These are phyloP conservation scores for Drosophila watanabei DNA, from an alignment of 1,140 invertebrate genomes.

Conservation along the genomic window DNA sequence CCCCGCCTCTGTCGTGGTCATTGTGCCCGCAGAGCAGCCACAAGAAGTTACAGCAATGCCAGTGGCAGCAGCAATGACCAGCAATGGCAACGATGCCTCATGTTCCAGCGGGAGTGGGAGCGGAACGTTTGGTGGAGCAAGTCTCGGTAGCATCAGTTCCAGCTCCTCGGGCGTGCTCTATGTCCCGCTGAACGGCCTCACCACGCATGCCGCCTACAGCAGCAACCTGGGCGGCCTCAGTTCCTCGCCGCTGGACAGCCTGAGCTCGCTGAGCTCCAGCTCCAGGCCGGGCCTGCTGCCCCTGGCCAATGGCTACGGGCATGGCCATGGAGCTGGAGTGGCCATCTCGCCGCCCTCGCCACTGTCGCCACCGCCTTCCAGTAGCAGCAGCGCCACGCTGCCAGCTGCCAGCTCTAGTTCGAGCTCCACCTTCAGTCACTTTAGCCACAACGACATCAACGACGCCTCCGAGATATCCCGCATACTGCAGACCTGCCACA, in stretches of 20 bases:
- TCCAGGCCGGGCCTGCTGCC: conserved; percentile 47
- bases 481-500: conserved; percentile 84
- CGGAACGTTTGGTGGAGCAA: neutral
- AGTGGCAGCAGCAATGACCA: neutral
- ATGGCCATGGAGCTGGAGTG: conserved; percentile 12
- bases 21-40: neutral
- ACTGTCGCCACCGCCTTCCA: conserved; percentile 9
- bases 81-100: conserved; percentile 34
- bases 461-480: conserved; percentile 85
- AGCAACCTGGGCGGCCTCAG: conserved; percentile 53
- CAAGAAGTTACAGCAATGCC: neutral
- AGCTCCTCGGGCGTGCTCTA: conserved; percentile 56
- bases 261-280: conserved; percentile 29
- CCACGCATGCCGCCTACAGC: conserved; percentile 68
- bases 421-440: conserved; percentile 37
- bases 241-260: conserved; percentile 47
- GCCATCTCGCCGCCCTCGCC: conserved; percentile 54
- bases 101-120: neutral
- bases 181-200: conserved; percentile 65
- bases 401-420: neutral
- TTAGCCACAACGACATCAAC: conserved; percentile 82
- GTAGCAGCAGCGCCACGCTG: conserved; percentile 1
- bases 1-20: neutral
- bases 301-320: conserved; percentile 62
- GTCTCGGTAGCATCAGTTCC: neutral